A percentile compares a stretch with the other conserved stretches of the same genome.
Evolutionary conservation across 2,888 invertebrate genomes (phyloP).

Genomic region (Calliopum simillimum): DNA sequence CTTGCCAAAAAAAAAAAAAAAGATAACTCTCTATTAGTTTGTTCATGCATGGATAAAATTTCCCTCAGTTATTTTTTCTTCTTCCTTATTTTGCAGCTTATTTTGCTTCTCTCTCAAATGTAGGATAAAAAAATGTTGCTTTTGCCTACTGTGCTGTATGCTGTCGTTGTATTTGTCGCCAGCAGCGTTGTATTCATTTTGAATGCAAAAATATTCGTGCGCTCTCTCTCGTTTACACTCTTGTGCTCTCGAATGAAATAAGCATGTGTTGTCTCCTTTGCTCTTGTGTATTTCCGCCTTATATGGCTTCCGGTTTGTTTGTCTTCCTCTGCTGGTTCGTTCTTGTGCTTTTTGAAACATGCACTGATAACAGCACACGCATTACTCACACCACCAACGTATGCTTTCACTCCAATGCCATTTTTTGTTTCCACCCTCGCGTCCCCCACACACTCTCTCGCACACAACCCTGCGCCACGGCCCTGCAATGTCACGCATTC

Average conservation of each 20-base stretch:
- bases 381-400: slow-evolving; percentile 14
- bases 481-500: background rate
- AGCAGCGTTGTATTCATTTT: slow-evolving; percentile 22
- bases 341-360: slow-evolving; percentile 47
- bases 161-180: too few species aligned
- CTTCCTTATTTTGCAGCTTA: too few species aligned
- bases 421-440: background rate
- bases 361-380: slow-evolving; percentile 44
- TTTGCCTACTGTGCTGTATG: too few species aligned
- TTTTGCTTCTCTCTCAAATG: too few species aligned
- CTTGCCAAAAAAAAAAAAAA: too few species aligned
- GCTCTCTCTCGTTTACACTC: slow-evolving; percentile 26
- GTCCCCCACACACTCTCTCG: background rate
- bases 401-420: slow-evolving; percentile 6
- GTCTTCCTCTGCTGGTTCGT: slow-evolving; percentile 45
- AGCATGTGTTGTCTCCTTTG: too few species aligned
- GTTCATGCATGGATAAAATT: too few species aligned
- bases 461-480: background rate
- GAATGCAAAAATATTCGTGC: slow-evolving; percentile 39
- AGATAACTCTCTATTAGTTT: too few species aligned
- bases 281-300: slow-evolving; percentile 55
- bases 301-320: slow-evolving; percentile 60
- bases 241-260: slow-evolving; percentile 24
- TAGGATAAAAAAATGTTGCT: too few species aligned
- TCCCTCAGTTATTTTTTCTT: too few species aligned